A percentile compares a stretch with the other conserved stretches of the same genome.
phyloP scores from a whole-genome alignment of 2,888 invertebrate species.

The Tricholauxania praeusta region DNA sequence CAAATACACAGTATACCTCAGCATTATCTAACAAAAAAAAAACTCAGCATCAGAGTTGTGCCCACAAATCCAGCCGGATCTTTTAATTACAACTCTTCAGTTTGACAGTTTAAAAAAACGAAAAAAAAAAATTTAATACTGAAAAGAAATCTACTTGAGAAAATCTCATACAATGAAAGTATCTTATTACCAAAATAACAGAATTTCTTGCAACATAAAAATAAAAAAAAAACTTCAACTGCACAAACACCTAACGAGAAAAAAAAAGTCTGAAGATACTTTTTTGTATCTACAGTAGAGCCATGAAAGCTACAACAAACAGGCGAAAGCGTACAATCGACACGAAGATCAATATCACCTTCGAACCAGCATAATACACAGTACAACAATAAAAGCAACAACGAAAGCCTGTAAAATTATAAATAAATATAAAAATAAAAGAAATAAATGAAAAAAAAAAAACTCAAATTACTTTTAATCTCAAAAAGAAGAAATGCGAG shows the following conservation, averaged over 20 bases:
- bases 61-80: conserved; percentile 8
- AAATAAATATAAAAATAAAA: not conserved
- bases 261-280: not conserved
- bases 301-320: no score
- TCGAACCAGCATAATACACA: conserved; percentile 25
- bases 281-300: not conserved
- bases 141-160: conserved; percentile 13
- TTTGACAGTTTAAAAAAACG: no score
- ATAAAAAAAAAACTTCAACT: not conserved
- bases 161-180: conserved; percentile 12
- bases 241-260: not conserved
- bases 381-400: conserved; percentile 17
- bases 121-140: not conserved
- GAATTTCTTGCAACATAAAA: conserved; percentile 16
- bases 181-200: conserved; percentile 26
- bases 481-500: conserved; percentile 18
- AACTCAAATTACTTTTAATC: conserved; percentile 27
- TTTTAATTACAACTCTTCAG: not conserved
- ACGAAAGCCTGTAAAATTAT: not conserved
- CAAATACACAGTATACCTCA: no score
- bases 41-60: not conserved
- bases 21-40: no score
- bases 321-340: conserved; percentile 36
- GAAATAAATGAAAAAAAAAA: not conserved
- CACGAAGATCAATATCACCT: conserved; percentile 33